These are phyloP conservation scores for Chelon labrosus DNA, from an alignment of 2,797 vertebrate genomes.

Conservation along the genomic window DNA sequence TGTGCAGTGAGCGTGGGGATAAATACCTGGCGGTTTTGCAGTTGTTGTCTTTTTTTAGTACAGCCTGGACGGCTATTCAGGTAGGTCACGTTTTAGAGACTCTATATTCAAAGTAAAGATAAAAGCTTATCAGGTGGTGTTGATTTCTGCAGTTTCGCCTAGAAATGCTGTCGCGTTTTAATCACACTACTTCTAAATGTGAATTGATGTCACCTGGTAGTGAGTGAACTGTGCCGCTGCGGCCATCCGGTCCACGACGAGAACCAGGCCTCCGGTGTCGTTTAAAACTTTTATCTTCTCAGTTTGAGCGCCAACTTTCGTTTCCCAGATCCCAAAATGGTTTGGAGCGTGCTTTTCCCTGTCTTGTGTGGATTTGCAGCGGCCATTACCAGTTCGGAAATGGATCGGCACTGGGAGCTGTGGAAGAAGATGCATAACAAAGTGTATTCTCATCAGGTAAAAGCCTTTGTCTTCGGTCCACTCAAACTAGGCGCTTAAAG, in stretches of 20 bases:
- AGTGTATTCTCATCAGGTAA: conserved; percentile 79
- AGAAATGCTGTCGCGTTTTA: too few species aligned
- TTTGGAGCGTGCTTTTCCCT: conserved; percentile 54
- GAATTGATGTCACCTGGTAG: conserved; percentile 22
- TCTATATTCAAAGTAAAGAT: neutral
- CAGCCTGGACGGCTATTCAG: neutral
- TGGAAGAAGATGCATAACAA: conserved; percentile 86
- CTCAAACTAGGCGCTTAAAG: neutral
- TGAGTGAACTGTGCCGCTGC: too few species aligned
- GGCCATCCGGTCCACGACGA: too few species aligned
- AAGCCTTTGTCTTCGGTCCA: neutral
- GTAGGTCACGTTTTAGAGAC: neutral
- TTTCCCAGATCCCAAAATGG: conserved; percentile 47
- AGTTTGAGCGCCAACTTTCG: neutral
- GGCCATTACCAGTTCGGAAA: conserved; percentile 39
- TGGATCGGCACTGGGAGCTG: conserved; percentile 84
- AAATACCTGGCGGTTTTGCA: neutral
- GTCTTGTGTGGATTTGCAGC: conserved; percentile 37
- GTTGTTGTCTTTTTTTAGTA: neutral
- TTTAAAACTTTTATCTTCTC: too few species aligned
- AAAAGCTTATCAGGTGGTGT: neutral
- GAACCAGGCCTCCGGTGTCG: too few species aligned
- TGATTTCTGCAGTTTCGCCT: neutral
- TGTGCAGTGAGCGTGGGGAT: conserved; percentile 6
- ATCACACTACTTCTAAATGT: neutral